A percentile compares a stretch with the other conserved stretches of the same genome.
Evolutionary conservation across 1,140 invertebrate species (phyloP).

Genomic region (Anastrepha obliqua): DNA sequence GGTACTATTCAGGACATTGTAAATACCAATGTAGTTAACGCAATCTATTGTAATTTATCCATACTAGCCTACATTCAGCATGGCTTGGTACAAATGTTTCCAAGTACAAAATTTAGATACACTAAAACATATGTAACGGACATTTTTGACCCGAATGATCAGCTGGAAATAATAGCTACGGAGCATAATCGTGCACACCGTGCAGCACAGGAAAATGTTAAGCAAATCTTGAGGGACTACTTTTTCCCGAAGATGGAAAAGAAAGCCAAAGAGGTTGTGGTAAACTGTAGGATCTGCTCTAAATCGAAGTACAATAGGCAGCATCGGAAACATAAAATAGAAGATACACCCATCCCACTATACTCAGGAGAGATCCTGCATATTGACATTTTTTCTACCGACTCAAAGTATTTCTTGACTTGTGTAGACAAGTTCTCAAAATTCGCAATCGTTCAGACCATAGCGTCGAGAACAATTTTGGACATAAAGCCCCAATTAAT

Average conservation of each 20-base stretch:
- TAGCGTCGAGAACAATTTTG: conserved; percentile 5
- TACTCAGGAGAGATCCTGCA: too few relatives aligned
- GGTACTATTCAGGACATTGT: not conserved
- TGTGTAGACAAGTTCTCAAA: not conserved
- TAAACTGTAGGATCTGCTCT: conserved; percentile 39
- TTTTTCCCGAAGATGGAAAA: not conserved
- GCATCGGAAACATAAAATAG: not conserved
- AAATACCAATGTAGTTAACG: too few relatives aligned
- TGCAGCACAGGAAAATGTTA: conserved; percentile 43
- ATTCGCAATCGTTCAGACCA: not conserved
- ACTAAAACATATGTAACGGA: conserved; percentile 28
- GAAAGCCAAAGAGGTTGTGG: not conserved
- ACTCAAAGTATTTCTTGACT: not conserved
- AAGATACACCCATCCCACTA: not conserved
- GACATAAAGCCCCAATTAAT: not conserved
- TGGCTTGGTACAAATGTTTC: conserved; percentile 24
- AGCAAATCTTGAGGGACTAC: conserved; percentile 44
- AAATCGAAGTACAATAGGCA: not conserved
- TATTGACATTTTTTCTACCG: too few relatives aligned
- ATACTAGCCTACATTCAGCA: conserved; percentile 39
- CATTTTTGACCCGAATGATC: conserved; percentile 19
- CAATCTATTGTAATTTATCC: not conserved
- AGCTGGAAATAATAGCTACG: conserved; percentile 31
- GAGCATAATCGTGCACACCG: not conserved
- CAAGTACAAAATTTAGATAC: conserved; percentile 30